Conservation (phyloP, 2,113 vertebrate genomes). For the Platysteira castanea region DNA sequence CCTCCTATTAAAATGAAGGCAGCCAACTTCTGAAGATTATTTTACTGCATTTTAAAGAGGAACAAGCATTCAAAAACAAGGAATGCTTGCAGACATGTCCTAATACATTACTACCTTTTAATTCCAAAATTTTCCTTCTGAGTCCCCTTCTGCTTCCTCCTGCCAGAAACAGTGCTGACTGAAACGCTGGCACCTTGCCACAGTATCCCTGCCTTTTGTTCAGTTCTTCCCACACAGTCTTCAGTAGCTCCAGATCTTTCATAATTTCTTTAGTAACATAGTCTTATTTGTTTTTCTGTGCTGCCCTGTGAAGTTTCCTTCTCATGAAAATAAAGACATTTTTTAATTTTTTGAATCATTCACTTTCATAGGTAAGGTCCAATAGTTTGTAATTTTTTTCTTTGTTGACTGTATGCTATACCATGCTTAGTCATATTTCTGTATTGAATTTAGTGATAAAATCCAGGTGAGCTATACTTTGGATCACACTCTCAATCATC, state of each 20-base stretch:
- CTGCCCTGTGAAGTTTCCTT: background rate
- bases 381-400: background rate
- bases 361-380: background rate
- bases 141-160: background rate
- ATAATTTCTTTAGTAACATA: background rate
- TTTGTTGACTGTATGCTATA: background rate
- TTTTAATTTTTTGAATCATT: background rate
- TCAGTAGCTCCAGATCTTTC: background rate
- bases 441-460: background rate
- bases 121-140: background rate
- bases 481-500: background rate
- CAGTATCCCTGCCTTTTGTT: background rate
- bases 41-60: background rate
- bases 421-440: background rate
- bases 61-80: background rate
- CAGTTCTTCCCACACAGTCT: background rate
- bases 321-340: background rate
- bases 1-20: constrained; percentile 33
- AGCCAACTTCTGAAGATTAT: background rate
- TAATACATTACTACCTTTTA: background rate
- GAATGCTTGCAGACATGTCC: background rate
- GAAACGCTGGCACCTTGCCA: background rate
- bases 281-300: background rate
- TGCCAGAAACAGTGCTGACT: background rate
- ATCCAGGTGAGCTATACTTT: background rate